Percentiles rank a stretch among this genome's conserved stretches.
phyloP scores from a whole-genome alignment of 2,797 vertebrate genomes.

The Psittacula echo region DNA sequence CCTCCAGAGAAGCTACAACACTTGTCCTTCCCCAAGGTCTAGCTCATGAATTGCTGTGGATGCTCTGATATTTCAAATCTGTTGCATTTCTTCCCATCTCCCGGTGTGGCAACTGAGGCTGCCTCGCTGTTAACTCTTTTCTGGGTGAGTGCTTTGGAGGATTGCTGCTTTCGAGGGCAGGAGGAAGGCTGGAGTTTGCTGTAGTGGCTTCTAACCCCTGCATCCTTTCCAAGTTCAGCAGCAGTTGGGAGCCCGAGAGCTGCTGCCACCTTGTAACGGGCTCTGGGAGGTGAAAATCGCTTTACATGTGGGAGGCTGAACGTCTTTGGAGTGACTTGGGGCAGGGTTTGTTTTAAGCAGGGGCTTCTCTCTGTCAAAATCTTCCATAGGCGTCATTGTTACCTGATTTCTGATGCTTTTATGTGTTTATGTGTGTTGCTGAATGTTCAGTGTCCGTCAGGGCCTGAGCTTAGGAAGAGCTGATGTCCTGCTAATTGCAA shows the following conservation, averaged over 20 bases:
- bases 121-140: not conserved
- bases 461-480: not conserved
- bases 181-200: not conserved
- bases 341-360: not conserved
- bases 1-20: slow-evolving; percentile 44
- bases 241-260: not conserved
- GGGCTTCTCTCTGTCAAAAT: not conserved
- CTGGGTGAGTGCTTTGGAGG: not conserved
- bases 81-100: slow-evolving; percentile 44
- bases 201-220: not conserved
- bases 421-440: not conserved
- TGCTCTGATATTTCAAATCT: slow-evolving; percentile 52
- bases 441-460: not conserved
- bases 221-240: not conserved
- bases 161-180: not conserved
- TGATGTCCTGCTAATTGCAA: not conserved
- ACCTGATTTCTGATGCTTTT: not conserved
- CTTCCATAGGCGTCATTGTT: not conserved
- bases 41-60: slow-evolving; percentile 51
- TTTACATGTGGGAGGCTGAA: not conserved
- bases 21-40: slow-evolving; percentile 63
- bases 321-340: not conserved
- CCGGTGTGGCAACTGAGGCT: slow-evolving; percentile 37
- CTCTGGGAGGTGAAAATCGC: slow-evolving; percentile 28
- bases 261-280: not conserved